A percentile compares a stretch with the other conserved stretches of the same genome.
These are phyloP conservation scores for Malurus cyaneus DNA, from an alignment of 2,113 vertebrate species.

Conservation along the genomic window DNA sequence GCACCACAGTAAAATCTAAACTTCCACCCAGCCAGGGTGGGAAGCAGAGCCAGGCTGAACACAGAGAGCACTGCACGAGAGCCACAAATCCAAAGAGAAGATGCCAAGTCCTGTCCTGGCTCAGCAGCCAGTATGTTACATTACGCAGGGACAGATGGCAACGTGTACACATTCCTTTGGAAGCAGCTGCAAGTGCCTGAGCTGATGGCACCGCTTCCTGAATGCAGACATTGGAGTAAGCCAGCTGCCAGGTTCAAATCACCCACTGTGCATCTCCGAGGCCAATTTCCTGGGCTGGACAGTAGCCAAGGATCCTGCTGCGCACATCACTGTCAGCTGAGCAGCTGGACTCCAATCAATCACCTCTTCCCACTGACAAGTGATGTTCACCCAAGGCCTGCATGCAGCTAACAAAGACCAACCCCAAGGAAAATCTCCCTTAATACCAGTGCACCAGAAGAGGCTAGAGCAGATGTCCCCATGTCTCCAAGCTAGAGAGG, in stretches of 20 bases:
- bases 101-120: not conserved
- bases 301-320: not conserved
- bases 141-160: not conserved
- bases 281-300: not conserved
- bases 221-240: not conserved
- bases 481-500: not conserved
- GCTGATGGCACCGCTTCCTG: not conserved
- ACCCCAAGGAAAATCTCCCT: not conserved
- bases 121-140: not conserved
- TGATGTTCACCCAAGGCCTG: not conserved
- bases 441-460: not conserved
- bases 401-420: not conserved
- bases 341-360: not conserved
- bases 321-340: rapidly evolving
- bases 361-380: not conserved
- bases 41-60: not conserved
- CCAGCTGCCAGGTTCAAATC: not conserved
- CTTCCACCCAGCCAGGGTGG: too few species aligned
- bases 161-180: not conserved
- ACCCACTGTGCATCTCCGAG: too few species aligned
- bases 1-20: not conserved
- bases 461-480: not conserved
- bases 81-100: not conserved
- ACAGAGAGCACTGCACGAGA: not conserved
- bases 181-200: not conserved